These are phyloP conservation scores for Daktulosphaira vitifoliae DNA, from an alignment of 1,140 invertebrate species.

Conservation along the genomic window DNA sequence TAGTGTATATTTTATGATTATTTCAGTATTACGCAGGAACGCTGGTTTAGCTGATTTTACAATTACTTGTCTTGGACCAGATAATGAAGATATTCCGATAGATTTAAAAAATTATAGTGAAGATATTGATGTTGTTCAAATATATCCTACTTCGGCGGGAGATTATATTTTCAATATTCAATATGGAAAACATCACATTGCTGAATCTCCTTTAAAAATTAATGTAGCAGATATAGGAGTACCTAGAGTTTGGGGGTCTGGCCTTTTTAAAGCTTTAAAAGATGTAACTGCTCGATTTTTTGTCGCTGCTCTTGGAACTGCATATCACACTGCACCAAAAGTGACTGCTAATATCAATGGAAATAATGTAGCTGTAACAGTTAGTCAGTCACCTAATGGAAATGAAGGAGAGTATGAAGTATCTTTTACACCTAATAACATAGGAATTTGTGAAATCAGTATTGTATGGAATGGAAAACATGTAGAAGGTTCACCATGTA, in stretches of 20 bases:
- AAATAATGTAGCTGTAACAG: conserved; percentile 47
- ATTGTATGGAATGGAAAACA: conserved; percentile 59
- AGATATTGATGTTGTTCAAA: conserved; percentile 67
- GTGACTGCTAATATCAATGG: conserved; percentile 58
- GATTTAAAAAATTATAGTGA: conserved; percentile 66
- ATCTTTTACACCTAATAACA: conserved; percentile 59
- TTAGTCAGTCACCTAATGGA: conserved; percentile 36
- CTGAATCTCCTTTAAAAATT: conserved; percentile 51
- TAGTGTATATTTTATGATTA: conserved; percentile 36
- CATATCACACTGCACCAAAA: conserved; percentile 32
- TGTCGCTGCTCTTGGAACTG: conserved; percentile 17
- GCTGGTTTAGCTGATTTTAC: conserved; percentile 85
- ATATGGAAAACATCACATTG: conserved; percentile 65
- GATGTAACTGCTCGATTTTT: conserved; percentile 42
- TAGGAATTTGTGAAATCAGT: conserved; percentile 62
- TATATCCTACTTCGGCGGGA: conserved; percentile 77
- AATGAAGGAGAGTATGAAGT: conserved; percentile 51
- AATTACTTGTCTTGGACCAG: conserved; percentile 76
- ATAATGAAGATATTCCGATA: conserved; percentile 75
- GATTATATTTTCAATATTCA: conserved; percentile 80
- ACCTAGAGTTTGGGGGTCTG: conserved; percentile 54
- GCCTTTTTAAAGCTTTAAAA: conserved; percentile 51
- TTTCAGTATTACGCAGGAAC: conserved; percentile 71
- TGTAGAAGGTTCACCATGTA: conserved; percentile 39
- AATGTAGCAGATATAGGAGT: conserved; percentile 55